phyloP scores from a whole-genome alignment of 2,113 vertebrate genomes.

The Dicerorhinus sumatrensis region DNA sequence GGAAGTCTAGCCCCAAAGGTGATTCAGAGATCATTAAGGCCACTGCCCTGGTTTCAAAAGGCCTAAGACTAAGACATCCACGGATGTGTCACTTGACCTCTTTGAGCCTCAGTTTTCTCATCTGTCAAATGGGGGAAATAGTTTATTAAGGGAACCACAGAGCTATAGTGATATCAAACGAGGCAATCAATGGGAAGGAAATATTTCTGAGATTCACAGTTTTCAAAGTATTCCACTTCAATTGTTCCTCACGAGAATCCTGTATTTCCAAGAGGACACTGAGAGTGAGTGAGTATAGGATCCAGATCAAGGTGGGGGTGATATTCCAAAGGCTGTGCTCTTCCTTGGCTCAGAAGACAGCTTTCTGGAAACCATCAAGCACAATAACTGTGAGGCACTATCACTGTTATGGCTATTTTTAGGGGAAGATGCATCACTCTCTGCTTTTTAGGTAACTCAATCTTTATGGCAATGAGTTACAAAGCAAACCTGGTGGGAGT shows the following conservation, averaged over 20 bases:
- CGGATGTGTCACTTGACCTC: background rate
- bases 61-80: background rate
- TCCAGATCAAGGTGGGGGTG: background rate
- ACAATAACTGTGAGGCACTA: background rate
- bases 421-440: background rate
- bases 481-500: background rate
- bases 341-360: background rate
- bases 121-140: background rate
- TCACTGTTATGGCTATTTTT: background rate
- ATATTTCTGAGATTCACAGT: background rate
- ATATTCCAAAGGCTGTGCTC: background rate
- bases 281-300: background rate
- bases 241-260: background rate
- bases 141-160: background rate
- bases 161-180: background rate
- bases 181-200: background rate
- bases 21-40: background rate
- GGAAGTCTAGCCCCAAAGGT: background rate
- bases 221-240: background rate
- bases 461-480: background rate
- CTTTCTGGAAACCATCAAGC: background rate
- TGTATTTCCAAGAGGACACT: background rate
- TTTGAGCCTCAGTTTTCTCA: background rate
- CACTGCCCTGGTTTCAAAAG: background rate
- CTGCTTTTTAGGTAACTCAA: background rate